Percentiles rank a stretch among this genome's conserved stretches.
phyloP scores from a whole-genome alignment of 1,140 invertebrate genomes.

The Tetraneura akinire region DNA sequence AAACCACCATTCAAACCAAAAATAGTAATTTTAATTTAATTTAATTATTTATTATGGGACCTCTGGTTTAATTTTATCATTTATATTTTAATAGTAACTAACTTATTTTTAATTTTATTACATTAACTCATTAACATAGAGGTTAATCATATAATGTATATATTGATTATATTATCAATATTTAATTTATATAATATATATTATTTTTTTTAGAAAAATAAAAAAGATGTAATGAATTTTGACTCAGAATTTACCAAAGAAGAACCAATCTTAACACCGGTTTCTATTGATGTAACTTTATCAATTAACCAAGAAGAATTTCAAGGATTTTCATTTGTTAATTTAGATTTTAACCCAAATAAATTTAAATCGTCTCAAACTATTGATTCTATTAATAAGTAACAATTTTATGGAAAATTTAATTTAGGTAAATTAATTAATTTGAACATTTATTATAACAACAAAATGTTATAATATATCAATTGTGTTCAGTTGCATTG shows the following conservation, averaged over 20 bases:
- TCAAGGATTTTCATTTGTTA: conserved; percentile 94
- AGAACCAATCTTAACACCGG: conserved; percentile 92
- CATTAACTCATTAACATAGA: too few species aligned
- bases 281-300: conserved; percentile 84
- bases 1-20: conserved; percentile 97
- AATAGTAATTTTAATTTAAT: conserved; percentile 71
- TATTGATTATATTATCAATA: neutral
- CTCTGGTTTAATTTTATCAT: neutral
- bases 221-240: conserved; percentile 97
- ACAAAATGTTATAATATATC: too few species aligned
- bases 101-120: too few species aligned
- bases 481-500: too few species aligned
- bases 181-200: neutral
- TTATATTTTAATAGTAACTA: too few species aligned
- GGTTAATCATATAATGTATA: neutral
- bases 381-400: conserved; percentile 48
- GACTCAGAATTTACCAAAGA: conserved; percentile 99
- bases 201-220: conserved; percentile 78
- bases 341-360: conserved; percentile 84
- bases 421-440: neutral
- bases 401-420: neutral
- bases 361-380: conserved; percentile 53
- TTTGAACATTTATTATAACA: neutral
- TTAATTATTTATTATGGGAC: too few species aligned
- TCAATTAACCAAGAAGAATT: conserved; percentile 98